A percentile compares a stretch with the other conserved stretches of the same genome.
Conservation (phyloP, 2,888 invertebrate genomes). For the Oscheius sp. region DNA sequence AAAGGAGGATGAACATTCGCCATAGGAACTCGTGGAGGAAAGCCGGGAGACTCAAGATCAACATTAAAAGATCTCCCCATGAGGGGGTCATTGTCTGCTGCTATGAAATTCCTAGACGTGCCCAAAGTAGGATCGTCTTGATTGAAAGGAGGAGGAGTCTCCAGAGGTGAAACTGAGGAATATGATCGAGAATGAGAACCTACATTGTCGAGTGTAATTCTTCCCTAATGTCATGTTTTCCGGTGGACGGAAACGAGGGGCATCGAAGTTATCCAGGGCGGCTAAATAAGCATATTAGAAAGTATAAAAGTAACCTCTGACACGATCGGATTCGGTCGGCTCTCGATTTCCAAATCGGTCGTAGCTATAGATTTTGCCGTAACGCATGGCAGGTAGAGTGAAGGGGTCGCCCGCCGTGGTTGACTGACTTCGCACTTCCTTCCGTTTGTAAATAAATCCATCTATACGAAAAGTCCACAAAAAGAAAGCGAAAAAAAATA, state of each 20-base stretch:
- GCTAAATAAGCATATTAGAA: constrained; percentile 25
- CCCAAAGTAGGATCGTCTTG: constrained; percentile 1
- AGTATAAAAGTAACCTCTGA: constrained; percentile 35
- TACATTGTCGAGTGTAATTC: constrained; percentile 33
- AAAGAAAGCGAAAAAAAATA: too few relatives aligned
- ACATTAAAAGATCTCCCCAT: neutral
- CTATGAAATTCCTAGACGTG: neutral
- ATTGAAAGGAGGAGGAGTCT: constrained; percentile 45
- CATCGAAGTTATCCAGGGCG: constrained; percentile 55
- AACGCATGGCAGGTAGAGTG: constrained; percentile 48
- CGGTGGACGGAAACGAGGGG: constrained; percentile 53
- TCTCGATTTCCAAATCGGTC: constrained; percentile 64
- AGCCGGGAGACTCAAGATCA: neutral
- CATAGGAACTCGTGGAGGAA: constrained; percentile 27
- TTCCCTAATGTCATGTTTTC: constrained; percentile 45
- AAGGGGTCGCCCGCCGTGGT: too few relatives aligned
- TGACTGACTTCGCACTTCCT: constrained; percentile 9
- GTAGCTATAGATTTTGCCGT: constrained; percentile 66
- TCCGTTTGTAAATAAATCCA: constrained; percentile 23
- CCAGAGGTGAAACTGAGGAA: constrained; percentile 45
- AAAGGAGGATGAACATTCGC: constrained; percentile 31
- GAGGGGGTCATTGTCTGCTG: neutral
- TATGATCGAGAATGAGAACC: constrained; percentile 21
- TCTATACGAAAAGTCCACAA: constrained; percentile 25
- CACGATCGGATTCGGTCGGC: constrained; percentile 47